phyloP scores from a whole-genome alignment of 2,113 vertebrate species.

The Ageneiosus marmoratus region DNA sequence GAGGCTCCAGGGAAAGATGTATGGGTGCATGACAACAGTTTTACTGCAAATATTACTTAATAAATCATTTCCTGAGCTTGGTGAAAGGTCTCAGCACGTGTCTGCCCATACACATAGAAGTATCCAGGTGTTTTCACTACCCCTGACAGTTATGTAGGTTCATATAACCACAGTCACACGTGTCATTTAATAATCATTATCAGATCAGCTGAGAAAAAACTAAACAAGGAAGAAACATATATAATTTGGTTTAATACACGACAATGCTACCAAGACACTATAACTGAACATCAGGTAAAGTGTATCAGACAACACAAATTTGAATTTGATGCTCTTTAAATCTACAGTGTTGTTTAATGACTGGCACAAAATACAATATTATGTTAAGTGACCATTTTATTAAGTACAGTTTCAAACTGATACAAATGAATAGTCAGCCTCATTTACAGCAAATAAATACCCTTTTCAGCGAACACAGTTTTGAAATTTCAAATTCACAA shows the following conservation, averaged over 20 bases:
- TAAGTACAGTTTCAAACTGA: constrained; percentile 1
- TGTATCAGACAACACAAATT: constrained; percentile 31
- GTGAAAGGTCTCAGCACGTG: background rate
- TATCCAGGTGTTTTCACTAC: background rate
- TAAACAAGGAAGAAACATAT: too few species aligned
- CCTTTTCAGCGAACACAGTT: constrained; percentile 11
- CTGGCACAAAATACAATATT: constrained; percentile 15
- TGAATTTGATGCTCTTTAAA: background rate
- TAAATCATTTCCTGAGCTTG: constrained; percentile 6
- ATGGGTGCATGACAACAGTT: background rate
- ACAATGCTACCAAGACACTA: constrained; percentile 27
- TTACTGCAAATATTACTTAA: background rate
- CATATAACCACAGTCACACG: background rate
- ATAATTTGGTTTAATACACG: background rate
- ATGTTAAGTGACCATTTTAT: constrained; percentile 7
- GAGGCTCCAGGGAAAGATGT: background rate
- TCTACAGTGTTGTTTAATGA: constrained; percentile 18
- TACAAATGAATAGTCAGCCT: constrained; percentile 1
- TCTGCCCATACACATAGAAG: background rate
- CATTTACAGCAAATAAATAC: constrained; percentile 29
- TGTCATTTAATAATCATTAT: constrained; percentile 7
- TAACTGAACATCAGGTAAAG: constrained; percentile 29
- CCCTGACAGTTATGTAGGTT: background rate
- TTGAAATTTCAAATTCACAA: background rate
- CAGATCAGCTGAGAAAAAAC: background rate